A percentile compares a stretch with the other conserved stretches of the same genome.
Evolutionary conservation across 2,888 invertebrate genomes (phyloP).

Genomic region (Selenia dentaria): DNA sequence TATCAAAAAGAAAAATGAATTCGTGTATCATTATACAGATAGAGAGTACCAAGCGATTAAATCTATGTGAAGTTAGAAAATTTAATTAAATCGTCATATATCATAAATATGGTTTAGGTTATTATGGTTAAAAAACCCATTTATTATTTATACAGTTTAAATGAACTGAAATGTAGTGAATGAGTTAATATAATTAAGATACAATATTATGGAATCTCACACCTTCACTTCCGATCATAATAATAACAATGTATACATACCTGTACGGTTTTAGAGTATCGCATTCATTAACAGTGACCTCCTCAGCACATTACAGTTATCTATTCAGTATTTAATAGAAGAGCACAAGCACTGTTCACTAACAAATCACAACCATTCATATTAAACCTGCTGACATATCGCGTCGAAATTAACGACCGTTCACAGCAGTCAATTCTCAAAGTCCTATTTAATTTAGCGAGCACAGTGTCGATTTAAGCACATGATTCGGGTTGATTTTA

Average conservation of each 20-base stretch:
- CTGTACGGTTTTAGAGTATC: slow-evolving; percentile 36
- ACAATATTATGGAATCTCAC: no score
- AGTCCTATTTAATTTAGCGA: slow-evolving; percentile 29
- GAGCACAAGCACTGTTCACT: slow-evolving; percentile 51
- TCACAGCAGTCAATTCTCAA: slow-evolving; percentile 22
- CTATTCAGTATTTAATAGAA: slow-evolving; percentile 43
- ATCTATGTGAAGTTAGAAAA: slow-evolving; percentile 7
- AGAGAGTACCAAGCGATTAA: slow-evolving; percentile 1
- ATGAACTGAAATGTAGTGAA: no score
- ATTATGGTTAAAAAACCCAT: no score
- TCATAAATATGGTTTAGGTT: background rate
- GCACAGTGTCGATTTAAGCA: slow-evolving; percentile 41
- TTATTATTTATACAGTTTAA: no score
- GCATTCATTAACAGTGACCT: slow-evolving; percentile 33
- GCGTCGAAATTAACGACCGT: background rate
- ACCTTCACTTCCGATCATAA: background rate
- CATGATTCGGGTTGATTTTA: slow-evolving; percentile 44
- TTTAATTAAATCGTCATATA: slow-evolving; percentile 1
- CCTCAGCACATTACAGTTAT: slow-evolving; percentile 39
- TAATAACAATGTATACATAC: slow-evolving; percentile 32
- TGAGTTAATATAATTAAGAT: no score
- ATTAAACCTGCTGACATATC: slow-evolving; percentile 4
- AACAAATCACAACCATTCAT: slow-evolving; percentile 34
- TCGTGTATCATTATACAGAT: background rate
- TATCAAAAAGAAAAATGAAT: background rate